Evolutionary conservation across 2,113 vertebrate genomes (phyloP).

Genomic region (Stictonetta naevosa): DNA sequence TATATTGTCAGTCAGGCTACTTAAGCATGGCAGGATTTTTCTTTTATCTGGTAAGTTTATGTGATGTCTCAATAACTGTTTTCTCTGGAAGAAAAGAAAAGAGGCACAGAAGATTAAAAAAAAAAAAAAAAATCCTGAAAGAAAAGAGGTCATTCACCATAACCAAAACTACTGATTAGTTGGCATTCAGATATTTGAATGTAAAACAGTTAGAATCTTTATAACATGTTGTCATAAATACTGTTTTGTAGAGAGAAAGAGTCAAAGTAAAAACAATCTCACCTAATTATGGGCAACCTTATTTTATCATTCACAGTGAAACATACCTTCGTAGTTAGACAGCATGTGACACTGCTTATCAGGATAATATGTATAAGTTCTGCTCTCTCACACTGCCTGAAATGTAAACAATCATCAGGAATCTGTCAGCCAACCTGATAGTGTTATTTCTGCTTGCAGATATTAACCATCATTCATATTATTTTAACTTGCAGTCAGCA

Average conservation of each 20-base stretch:
- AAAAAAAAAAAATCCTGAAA: not conserved
- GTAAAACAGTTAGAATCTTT: not conserved
- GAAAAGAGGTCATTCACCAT: not conserved
- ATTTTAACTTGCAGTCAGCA: not conserved
- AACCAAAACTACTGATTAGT: not conserved
- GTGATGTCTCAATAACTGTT: not conserved
- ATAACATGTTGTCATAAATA: not conserved
- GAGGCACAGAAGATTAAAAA: not conserved
- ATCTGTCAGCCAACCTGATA: not conserved
- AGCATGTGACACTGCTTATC: not conserved
- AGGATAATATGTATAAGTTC: not conserved
- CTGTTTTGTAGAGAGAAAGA: not conserved
- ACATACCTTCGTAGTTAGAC: not conserved
- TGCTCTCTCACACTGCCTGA: not conserved
- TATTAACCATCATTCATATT: not conserved
- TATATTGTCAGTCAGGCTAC: not conserved
- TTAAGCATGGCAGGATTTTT: not conserved
- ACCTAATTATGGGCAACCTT: not conserved
- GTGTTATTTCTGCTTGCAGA: not conserved
- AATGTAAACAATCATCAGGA: not conserved
- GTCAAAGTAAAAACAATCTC: not conserved
- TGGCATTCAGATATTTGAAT: not conserved
- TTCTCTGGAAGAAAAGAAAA: not conserved
- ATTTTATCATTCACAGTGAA: not conserved
- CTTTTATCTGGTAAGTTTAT: not conserved